phyloP scores from a whole-genome alignment of 92 coral and sea anemone genomes.

The Parazoanthus swiftii region DNA sequence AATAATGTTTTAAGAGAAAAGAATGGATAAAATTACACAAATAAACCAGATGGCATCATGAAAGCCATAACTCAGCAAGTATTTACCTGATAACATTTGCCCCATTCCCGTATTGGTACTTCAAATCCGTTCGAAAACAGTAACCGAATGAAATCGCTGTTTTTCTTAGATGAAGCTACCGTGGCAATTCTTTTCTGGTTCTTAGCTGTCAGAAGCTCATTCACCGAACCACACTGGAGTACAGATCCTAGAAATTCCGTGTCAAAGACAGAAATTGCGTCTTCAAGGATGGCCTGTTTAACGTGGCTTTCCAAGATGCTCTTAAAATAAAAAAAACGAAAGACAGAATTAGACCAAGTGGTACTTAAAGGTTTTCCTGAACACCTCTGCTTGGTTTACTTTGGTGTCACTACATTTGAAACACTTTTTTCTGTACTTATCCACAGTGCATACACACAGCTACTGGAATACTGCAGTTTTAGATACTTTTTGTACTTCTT shows the following conservation, averaged over 20 bases:
- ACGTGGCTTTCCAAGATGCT: not conserved
- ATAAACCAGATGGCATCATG: too few species aligned
- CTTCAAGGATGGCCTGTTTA: not conserved
- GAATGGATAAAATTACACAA: too few species aligned
- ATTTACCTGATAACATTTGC: not conserved
- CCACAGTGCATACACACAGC: too few species aligned
- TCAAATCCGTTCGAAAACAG: constrained; percentile 13
- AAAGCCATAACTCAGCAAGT: too few species aligned
- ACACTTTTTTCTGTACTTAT: too few species aligned
- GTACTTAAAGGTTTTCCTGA: too few species aligned
- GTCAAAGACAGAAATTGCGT: not conserved
- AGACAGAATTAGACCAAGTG: not conserved
- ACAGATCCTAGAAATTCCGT: not conserved
- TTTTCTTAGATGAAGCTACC: not conserved
- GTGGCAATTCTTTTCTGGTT: not conserved
- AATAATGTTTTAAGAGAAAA: too few species aligned
- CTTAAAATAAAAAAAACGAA: not conserved
- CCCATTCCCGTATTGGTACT: constrained; percentile 1
- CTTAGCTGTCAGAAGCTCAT: constrained; percentile 1
- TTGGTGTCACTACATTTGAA: too few species aligned
- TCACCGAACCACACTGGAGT: not conserved
- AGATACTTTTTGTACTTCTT: too few species aligned
- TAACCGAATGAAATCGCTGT: not conserved
- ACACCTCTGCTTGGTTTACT: too few species aligned
- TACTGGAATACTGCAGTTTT: too few species aligned